Conservation (phyloP, 2,113 vertebrate species). For the Notarius lentiginosus region DNA sequence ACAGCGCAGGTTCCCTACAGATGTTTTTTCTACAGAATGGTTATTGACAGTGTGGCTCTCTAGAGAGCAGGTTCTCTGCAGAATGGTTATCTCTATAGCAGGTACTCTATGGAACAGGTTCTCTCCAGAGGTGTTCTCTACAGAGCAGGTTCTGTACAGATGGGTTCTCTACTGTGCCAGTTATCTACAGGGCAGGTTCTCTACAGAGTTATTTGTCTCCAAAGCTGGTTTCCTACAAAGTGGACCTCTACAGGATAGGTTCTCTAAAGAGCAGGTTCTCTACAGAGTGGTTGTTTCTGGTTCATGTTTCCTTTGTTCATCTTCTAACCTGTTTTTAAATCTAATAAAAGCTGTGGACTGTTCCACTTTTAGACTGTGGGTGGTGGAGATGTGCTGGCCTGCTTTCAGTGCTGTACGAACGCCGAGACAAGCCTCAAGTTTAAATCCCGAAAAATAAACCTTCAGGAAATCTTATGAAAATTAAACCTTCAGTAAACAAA, state of each 20-base stretch:
- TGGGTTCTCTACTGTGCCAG: background rate
- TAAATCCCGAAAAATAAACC: background rate
- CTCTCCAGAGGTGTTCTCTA: too few species aligned
- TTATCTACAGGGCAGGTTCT: background rate
- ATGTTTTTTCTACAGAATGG: background rate
- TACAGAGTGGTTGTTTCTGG: slow-evolving; percentile 35
- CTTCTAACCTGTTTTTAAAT: slow-evolving; percentile 53
- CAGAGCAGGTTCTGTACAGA: background rate
- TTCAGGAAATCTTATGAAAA: background rate
- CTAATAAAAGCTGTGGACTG: slow-evolving; percentile 48
- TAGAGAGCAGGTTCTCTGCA: background rate
- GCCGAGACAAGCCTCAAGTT: background rate
- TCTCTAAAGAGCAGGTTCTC: background rate
- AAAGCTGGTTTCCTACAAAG: background rate
- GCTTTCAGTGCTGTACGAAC: background rate
- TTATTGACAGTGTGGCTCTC: background rate
- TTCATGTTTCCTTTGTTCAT: slow-evolving; percentile 44
- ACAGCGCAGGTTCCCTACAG: background rate
- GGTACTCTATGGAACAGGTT: background rate
- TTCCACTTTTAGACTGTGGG: slow-evolving; percentile 54
- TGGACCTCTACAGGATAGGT: background rate
- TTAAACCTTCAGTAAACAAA: background rate
- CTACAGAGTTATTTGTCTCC: background rate
- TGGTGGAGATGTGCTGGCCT: slow-evolving; percentile 49
- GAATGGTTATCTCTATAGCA: too few species aligned